These are phyloP conservation scores for Psococerastis gibbosa DNA, from an alignment of 2,888 invertebrate genomes.

Conservation along the genomic window DNA sequence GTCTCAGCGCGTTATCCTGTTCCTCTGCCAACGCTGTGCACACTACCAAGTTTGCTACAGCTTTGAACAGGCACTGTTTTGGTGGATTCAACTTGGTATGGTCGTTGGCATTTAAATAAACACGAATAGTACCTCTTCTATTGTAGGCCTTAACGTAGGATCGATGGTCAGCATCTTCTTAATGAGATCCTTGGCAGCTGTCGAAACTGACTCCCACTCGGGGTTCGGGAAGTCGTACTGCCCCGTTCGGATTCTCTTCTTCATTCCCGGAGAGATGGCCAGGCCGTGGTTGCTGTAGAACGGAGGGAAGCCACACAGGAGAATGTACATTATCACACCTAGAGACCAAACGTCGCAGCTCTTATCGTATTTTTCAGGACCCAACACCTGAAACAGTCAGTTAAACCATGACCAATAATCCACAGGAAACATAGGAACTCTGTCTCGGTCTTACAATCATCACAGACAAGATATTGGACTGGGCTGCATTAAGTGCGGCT, in stretches of 20 bases:
- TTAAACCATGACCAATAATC: no score
- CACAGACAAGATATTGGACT: no score
- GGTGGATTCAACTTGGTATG: no score
- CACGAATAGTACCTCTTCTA: no score
- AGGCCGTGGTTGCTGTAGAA: slow-evolving; percentile 96
- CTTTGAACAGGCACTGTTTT: no score
- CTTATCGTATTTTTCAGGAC: slow-evolving; percentile 95
- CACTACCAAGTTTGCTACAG: no score
- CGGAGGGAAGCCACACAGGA: slow-evolving; percentile 96
- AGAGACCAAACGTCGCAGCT: slow-evolving; percentile 99
- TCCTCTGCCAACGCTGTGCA: no score
- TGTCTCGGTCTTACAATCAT: no score
- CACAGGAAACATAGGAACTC: no score
- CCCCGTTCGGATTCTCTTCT: slow-evolving; percentile 83
- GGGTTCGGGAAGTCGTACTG: slow-evolving; percentile 95
- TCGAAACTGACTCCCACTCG: slow-evolving; percentile 87
- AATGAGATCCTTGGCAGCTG: slow-evolving; percentile 90
- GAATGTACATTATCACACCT: slow-evolving; percentile 97
- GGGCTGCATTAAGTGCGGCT: no score
- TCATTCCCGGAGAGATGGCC: slow-evolving; percentile 99
- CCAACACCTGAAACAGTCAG: slow-evolving; percentile 84
- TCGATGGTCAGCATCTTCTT: slow-evolving; percentile 87
- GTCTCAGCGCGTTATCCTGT: no score
- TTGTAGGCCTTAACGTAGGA: slow-evolving; percentile 71
- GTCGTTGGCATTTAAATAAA: no score